Evolutionary conservation across 2,888 invertebrate genomes (phyloP).

Genomic region (Graphium colonna): DNA sequence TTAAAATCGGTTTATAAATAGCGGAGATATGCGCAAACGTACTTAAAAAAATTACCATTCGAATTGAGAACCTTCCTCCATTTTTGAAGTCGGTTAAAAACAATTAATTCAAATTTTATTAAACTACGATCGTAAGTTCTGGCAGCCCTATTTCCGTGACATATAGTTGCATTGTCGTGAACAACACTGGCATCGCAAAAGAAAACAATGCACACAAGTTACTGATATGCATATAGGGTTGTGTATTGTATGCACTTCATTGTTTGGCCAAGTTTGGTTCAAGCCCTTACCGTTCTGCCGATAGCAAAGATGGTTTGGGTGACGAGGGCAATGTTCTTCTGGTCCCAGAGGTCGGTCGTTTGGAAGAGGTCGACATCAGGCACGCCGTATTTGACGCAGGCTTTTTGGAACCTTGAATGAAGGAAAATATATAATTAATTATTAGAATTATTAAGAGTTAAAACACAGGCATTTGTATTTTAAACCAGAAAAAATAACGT

Average conservation of each 20-base stretch:
- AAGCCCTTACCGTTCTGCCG: conserved; percentile 87
- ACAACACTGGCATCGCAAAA: background rate
- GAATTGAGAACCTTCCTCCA: no score
- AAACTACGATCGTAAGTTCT: no score
- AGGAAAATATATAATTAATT: background rate
- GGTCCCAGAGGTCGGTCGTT: conserved; percentile 95
- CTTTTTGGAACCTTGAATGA: conserved; percentile 89
- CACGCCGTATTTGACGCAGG: conserved; percentile 90
- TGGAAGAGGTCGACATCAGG: conserved; percentile 93
- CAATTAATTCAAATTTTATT: no score
- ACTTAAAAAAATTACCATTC: no score
- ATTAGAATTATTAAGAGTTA: no score
- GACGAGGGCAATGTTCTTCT: conserved; percentile 92
- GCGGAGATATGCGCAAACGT: no score
- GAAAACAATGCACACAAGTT: conserved; percentile 4
- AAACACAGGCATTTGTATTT: no score
- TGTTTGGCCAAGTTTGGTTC: conserved; percentile 7
- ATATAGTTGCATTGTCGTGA: background rate
- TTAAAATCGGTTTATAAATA: no score
- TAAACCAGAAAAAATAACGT: no score
- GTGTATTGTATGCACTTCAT: conserved; percentile 14
- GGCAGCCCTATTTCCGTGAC: no score
- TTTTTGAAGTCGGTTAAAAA: no score
- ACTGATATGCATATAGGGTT: conserved; percentile 19
- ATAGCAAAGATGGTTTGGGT: conserved; percentile 93